Percentiles rank a stretch among this genome's conserved stretches.
These are phyloP conservation scores for Malacosoma neustria DNA, from an alignment of 2,888 invertebrate genomes.

Conservation along the genomic window DNA sequence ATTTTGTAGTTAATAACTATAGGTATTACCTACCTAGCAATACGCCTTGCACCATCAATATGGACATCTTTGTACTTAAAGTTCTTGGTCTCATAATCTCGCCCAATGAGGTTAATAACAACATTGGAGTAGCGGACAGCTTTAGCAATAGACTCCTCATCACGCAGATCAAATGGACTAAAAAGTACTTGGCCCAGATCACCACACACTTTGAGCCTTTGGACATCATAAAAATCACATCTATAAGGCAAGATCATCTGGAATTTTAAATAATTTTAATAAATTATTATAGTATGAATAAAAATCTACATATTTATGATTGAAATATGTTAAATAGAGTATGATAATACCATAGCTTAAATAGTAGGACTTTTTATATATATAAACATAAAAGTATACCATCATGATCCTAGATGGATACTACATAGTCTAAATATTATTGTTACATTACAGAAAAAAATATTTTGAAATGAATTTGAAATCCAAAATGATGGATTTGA, in stretches of 20 bases:
- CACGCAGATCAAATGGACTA: slow-evolving; percentile 86
- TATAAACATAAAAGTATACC: slow-evolving; percentile 2
- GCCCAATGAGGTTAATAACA: slow-evolving; percentile 95
- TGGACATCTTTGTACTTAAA: slow-evolving; percentile 91
- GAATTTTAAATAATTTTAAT: slow-evolving; percentile 22
- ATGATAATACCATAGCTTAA: too few species aligned
- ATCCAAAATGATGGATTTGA: too few species aligned
- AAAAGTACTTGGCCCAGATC: slow-evolving; percentile 97
- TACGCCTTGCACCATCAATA: slow-evolving; percentile 85
- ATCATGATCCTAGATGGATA: too few species aligned
- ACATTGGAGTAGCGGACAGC: slow-evolving; percentile 96
- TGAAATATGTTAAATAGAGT: too few species aligned
- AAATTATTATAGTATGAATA: neutral
- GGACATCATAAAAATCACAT: slow-evolving; percentile 86
- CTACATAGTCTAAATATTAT: too few species aligned
- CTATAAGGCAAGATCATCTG: slow-evolving; percentile 95
- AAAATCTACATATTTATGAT: too few species aligned
- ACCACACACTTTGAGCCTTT: slow-evolving; percentile 87
- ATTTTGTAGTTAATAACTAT: neutral
- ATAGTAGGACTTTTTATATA: too few species aligned
- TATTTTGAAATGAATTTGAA: too few species aligned
- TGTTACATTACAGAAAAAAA: too few species aligned
- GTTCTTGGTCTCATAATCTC: slow-evolving; percentile 94
- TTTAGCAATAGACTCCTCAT: slow-evolving; percentile 89
- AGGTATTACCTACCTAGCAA: slow-evolving; percentile 80